Evolutionary conservation across 2,888 invertebrate species (phyloP), one percentile per base, ranked within the genome.

Genomic region (Leptinotarsa tumamoca): DNA sequence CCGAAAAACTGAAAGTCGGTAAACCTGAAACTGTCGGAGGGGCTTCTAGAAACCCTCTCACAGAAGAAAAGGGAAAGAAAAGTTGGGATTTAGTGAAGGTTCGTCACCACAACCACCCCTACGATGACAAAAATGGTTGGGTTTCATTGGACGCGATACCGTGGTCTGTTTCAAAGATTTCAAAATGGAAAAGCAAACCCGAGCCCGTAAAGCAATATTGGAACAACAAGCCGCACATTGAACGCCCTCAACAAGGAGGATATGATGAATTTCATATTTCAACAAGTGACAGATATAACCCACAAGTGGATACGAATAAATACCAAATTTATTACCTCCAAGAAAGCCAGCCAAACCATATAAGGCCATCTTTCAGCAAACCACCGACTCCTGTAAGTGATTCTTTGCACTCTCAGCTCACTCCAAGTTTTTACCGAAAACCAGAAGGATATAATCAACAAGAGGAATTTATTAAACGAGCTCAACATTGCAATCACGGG

Each of bases 111-210:
- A 90, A 91, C 77, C 90, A 91, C 77, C 92, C 93, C 0, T 92
- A 90, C 79, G 93, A 94, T 74, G 93, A 94, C 80, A 92, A 92
- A 83, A 93, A 93, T 73, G 94, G 94, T 1, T 95, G 95, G 95
- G 94, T 95, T 0, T 92, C 93, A 1, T 87, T 95, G 73, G 95
- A 95, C 80, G 94, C 93, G 4, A 91, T 95, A 4, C 94, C 95
- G 0, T 95, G 95, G 95, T 94, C 94, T 0, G 91, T 93, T 15
- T 94, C 94, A 81, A 94, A 95, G 88, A 93, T 95, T 79, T 94
- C 94, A 2, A 95, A 94, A 87, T 95, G 95, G 95, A 93, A 94
- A 84, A 89, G 90, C 13, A 90, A 90, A 78, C 89, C 90, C 76
- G 90, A 91, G 84, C 90, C 90, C 0, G 75, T 73, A 3, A 80